These are phyloP conservation scores for Neoarius graeffei DNA, from an alignment of 2,113 vertebrate genomes.

Conservation along the genomic window DNA sequence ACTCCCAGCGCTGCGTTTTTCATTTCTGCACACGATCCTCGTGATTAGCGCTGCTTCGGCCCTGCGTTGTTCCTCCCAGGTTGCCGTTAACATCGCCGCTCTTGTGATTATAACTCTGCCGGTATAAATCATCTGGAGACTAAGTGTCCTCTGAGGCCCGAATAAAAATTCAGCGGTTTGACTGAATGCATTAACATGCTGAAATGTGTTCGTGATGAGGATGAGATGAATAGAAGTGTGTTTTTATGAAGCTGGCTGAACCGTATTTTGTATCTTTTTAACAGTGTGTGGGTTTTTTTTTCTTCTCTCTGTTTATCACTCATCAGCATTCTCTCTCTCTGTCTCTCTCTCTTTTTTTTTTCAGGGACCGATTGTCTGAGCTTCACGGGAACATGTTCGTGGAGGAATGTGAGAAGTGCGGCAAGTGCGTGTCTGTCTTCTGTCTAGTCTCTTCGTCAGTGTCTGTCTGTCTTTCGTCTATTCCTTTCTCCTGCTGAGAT, in stretches of 20 bases:
- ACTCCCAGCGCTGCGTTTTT: neutral
- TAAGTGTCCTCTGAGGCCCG: neutral
- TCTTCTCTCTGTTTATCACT: neutral
- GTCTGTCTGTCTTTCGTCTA: neutral
- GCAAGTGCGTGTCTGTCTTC: conserved; percentile 77
- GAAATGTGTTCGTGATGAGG: neutral
- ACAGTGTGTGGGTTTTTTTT: neutral
- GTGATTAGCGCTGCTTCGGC: neutral
- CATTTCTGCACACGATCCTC: neutral
- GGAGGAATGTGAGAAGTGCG: conserved; percentile 94
- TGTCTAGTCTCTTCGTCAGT: neutral
- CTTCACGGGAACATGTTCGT: conserved; percentile 99
- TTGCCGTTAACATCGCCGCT: neutral
- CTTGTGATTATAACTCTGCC: neutral
- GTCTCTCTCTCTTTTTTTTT: neutral
- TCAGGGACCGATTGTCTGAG: conserved; percentile 88
- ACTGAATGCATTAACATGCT: neutral
- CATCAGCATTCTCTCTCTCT: neutral
- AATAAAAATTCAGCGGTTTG: neutral
- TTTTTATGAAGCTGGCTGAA: neutral
- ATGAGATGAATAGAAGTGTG: neutral
- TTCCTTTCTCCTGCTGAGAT: neutral
- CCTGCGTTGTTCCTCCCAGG: neutral
- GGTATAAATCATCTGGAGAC: neutral
- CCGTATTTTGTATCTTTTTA: neutral